phyloP scores from a whole-genome alignment of 1,140 invertebrate genomes.

The Listronotus bonariensis region DNA sequence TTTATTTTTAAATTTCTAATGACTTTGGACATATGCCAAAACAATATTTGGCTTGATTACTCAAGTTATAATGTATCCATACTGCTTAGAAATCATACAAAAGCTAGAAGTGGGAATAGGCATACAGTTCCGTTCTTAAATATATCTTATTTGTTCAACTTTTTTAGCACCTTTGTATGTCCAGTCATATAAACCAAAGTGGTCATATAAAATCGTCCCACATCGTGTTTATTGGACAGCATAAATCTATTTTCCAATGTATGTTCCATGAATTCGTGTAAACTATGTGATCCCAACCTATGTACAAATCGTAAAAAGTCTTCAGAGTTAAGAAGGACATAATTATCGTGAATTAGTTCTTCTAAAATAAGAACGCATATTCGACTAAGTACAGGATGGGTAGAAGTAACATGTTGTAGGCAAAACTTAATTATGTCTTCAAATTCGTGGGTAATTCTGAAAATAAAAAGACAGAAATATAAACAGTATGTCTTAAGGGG shows the following conservation, averaged over 20 bases:
- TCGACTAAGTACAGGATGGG: slow-evolving; percentile 29
- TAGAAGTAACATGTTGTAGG: slow-evolving; percentile 30
- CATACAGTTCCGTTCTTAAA: too few relatives aligned
- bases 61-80: too few relatives aligned
- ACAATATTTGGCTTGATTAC: too few relatives aligned
- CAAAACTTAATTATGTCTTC: slow-evolving; percentile 35
- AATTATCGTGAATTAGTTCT: slow-evolving; percentile 37
- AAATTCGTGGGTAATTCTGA: slow-evolving; percentile 39
- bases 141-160: too few relatives aligned
- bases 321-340: slow-evolving; percentile 29
- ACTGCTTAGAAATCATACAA: too few relatives aligned
- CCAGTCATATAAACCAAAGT: slow-evolving; percentile 38
- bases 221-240: slow-evolving; percentile 37
- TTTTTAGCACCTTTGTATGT: slow-evolving; percentile 26
- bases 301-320: slow-evolving; percentile 37
- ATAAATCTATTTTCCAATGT: slow-evolving; percentile 34
- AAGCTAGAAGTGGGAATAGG: too few relatives aligned
- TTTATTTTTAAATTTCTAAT: too few relatives aligned
- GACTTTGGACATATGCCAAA: too few relatives aligned
- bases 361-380: slow-evolving; percentile 33
- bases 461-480: slow-evolving; percentile 11
- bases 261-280: slow-evolving; percentile 32
- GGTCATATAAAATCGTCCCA: slow-evolving; percentile 34
- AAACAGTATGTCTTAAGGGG: too few relatives aligned
- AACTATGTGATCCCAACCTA: slow-evolving; percentile 30